These are phyloP conservation scores for Orthosia gracilis DNA, from an alignment of 2,888 invertebrate species.

Conservation along the genomic window DNA sequence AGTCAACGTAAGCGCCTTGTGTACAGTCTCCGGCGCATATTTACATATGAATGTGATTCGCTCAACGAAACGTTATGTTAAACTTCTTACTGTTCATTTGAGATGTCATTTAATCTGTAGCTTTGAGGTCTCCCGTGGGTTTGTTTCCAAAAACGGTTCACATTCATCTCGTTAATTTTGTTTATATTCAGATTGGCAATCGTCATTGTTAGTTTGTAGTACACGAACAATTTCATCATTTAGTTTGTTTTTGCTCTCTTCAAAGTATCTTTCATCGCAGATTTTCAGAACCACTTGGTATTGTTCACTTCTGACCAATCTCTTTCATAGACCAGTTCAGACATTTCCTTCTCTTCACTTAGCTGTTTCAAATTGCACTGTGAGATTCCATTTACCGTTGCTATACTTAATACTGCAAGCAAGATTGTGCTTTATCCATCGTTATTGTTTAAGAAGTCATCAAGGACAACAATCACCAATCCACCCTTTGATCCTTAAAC, in stretches of 20 bases:
- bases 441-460: neutral
- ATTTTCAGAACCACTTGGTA: neutral
- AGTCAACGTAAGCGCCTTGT: slow-evolving; percentile 59
- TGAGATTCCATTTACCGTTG: neutral
- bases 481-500: slow-evolving; percentile 14
- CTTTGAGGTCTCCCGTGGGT: slow-evolving; percentile 45
- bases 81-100: slow-evolving; percentile 70
- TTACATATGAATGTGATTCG: slow-evolving; percentile 77
- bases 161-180: slow-evolving; percentile 43
- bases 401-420: neutral
- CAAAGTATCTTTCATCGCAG: neutral
- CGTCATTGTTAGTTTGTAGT: slow-evolving; percentile 6
- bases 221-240: neutral
- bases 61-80: slow-evolving; percentile 70
- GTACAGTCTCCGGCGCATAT: slow-evolving; percentile 67
- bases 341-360: neutral
- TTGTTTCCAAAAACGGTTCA: slow-evolving; percentile 27
- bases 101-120: slow-evolving; percentile 50
- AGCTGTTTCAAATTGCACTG: too few relatives aligned
- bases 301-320: neutral
- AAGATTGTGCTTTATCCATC: neutral
- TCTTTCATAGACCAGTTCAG: neutral
- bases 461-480: slow-evolving; percentile 1
- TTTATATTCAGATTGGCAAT: slow-evolving; percentile 35
- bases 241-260: neutral